Base-by-base conservation (phyloP, 2,888 invertebrate species). In the Atrina japonica region DNA sequence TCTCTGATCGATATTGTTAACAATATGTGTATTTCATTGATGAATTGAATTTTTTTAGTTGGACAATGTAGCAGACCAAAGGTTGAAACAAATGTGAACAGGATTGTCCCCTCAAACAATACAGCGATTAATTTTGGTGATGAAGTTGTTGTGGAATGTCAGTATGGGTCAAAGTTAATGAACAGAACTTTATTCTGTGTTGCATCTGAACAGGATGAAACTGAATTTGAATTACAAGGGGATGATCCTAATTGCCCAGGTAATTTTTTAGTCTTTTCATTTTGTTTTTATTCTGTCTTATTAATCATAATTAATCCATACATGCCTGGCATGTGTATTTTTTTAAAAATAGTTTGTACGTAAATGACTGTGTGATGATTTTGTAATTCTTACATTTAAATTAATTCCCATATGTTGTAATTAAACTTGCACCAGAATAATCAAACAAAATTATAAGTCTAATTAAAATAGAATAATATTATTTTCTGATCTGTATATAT, bases 151-250 rank as follows among this genome's bases (percentile, higher is more conserved):
- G 64, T 82, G 43, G 72, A 73, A 35, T 82, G 82, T 63, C 50
- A 71, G 27, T 55, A 70, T 52, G 69, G 60, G 16, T 61, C 60
- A 14, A 21, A 50, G 21, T 21, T 47, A 1, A 59, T 76, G 3
- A 76, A 75, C 60, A 77, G 66, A 50, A 77, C 70, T 11, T 35
- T 80, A 21, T 78, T 69, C 65, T 82, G 82, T 71, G 74, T 67
- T 1, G 66, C 47, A 11, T 58, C 71, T 29, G 52, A 53, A 14
- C 45, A 50, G 14, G 30, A 18, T 0, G 50, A 23, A 21, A 47
- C 60, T 21, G 47, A 23, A 1, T 74, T 65, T 40, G 45, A 18
- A 6, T 60, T 75, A 7, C 73, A 75, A 16, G 80, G 77, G 21
- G 77, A 77, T 59, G 53, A 66, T n/a, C 66, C 70, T 7, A 53